Evolutionary conservation across 2,797 vertebrate genomes (phyloP).

Genomic region (Merluccius polli): DNA sequence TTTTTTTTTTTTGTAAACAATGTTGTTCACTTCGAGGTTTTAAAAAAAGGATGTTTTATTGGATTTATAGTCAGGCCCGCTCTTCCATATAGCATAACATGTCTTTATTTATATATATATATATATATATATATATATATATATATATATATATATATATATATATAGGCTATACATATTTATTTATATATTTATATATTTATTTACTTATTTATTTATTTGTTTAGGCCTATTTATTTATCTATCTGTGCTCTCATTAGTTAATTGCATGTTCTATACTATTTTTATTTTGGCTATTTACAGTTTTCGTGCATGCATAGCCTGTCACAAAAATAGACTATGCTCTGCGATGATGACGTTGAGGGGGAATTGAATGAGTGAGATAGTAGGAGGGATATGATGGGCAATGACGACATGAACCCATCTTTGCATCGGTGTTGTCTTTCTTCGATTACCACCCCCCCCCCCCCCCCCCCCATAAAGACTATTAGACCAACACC

Average conservation of each 20-base stretch:
- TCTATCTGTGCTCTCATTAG: neutral
- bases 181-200: no score
- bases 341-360: neutral
- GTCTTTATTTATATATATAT: neutral
- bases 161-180: no score
- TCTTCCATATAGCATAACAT: neutral
- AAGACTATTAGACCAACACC: no score
- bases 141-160: no score
- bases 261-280: neutral
- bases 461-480: no score
- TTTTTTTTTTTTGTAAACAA: neutral
- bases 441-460: neutral
- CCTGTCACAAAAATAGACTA: no score
- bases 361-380: no score
- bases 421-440: neutral
- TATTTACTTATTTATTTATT: no score
- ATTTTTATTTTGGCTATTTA: neutral
- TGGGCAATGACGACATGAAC: neutral
- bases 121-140: no score
- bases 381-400: neutral
- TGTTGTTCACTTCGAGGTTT: neutral
- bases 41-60: neutral
- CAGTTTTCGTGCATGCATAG: no score
- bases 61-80: neutral
- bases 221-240: neutral